phyloP scores from a whole-genome alignment of 1,140 invertebrate genomes.

The Formica exsecta region DNA sequence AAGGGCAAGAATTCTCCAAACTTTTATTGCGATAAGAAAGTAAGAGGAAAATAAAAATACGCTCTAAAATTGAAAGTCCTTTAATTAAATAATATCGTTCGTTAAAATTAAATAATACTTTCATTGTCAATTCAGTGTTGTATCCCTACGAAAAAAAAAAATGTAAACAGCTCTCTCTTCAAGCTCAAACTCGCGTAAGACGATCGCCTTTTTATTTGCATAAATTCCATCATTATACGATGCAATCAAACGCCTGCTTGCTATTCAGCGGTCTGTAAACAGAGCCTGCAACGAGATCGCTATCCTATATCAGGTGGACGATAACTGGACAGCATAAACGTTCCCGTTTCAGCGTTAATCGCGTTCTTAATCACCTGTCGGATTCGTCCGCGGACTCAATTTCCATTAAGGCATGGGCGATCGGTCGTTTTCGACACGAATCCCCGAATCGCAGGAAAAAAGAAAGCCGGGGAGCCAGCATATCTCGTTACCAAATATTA shows the following conservation, averaged over 20 bases:
- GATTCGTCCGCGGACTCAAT: slow-evolving; percentile 58
- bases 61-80: neutral
- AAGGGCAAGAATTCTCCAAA: neutral
- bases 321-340: slow-evolving; percentile 47
- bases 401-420: slow-evolving; percentile 51
- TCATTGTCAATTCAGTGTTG: neutral
- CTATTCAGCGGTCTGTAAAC: slow-evolving; percentile 12
- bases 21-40: neutral
- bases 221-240: slow-evolving; percentile 52
- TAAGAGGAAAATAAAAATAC: neutral
- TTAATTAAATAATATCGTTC: neutral
- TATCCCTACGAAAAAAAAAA: neutral
- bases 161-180: neutral
- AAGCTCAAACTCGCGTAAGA: neutral
- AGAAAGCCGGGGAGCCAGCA: slow-evolving; percentile 7
- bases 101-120: neutral
- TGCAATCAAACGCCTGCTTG: slow-evolving; percentile 1
- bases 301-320: slow-evolving; percentile 58
- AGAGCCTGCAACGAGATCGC: slow-evolving; percentile 59
- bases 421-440: slow-evolving; percentile 39
- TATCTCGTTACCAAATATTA: neutral
- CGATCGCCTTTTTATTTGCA: neutral
- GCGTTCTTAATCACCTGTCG: slow-evolving; percentile 68
- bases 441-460: slow-evolving; percentile 28
- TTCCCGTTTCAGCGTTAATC: slow-evolving; percentile 56